Base-by-base conservation (phyloP, 2,888 invertebrate species). In the Folsomia candida region DNA sequence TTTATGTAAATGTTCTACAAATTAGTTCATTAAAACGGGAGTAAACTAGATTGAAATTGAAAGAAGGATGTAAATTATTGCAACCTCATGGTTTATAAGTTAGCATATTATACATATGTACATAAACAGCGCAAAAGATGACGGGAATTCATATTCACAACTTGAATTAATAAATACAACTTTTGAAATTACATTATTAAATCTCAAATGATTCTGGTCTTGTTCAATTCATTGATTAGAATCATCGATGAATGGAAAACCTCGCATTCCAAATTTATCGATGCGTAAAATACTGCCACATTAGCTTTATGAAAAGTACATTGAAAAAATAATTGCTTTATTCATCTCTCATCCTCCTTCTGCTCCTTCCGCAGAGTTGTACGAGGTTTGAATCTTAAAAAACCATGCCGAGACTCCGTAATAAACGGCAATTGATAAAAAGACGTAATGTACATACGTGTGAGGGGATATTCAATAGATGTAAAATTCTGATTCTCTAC, bases 281-380 rank as follows among this genome's bases (percentile, higher is more conserved):
- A 54, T 54, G 20, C 54, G 22, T 54, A 22, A 54, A 54, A 54
- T 54, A 6, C 6, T 22, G 54, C 20, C 54, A 54, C 54, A n/a
- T 54, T 54, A 54, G 22, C 54, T 54, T 54, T 20, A 54, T 14
- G n/a, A 54, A 54, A 54, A 18, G 6, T 20, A 14, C 54, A 54
- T 54, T 54, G 54, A 54, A 6, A 54, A 54, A 54, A 54, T 54
- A 54, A 54, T 54, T 54, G 54, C 54, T 54, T 54, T 54, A 54
- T 54, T 54, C 22, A 54, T 54, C 37, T 9, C 14, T 37, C 37
- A 37, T 37, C 37, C 37, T 54, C 54, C 18, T 47, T 47, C 18
- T 18, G 18, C 18, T 47, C 47, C 47, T 54, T 54, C 22, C 54
- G 22, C 18, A n/a, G 54, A 54, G 22, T n/a, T 54, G 54, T 20